Evolutionary conservation across 2,113 vertebrate species (phyloP), one percentile per base, ranked within the genome.

Genomic region (Panthera leo): DNA sequence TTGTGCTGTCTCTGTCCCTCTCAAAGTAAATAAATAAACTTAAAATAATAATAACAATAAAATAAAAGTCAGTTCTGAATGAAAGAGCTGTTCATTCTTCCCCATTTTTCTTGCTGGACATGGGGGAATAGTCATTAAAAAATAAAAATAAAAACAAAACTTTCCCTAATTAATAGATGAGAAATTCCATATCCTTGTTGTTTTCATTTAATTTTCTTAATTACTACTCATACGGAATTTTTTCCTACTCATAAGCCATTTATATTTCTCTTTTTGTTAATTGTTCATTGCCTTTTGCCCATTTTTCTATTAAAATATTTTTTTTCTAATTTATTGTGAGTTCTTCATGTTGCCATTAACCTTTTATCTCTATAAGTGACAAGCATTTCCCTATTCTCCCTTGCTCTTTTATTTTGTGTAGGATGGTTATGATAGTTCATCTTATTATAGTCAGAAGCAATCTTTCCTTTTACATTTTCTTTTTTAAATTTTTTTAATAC

Each of bases 331-430:
- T 85, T 89, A 89, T 78, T 53, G 68, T 2, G 55, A 58, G 4
- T 16, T 94, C 25, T 84, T 53, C 88, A 53, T 58, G 84, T 88
- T 75, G 21, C 92, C 31, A 51, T 34, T 45, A 48, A 27, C 18
- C 1, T 67, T 63, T 89, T 88, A 48, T 34, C 27, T 73, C 83
- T 67, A 29, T 21, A 91, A 75, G n/a, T 63, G 67, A 83, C 3
- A 76, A 84, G 42, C 68, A n/a, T 87, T 95, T 91, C 51, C 3
- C 15, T 39, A 91, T n/a, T 75, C 23, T 79, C 63, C 18, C 9
- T 95, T 78, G n/a, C 16, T 96, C 19, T 96, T 94, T 95, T 67
- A 42, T 93, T 58, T 96, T 95, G 11, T 63, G 5, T 48, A 67
- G 21, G 5, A 5, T 51, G 23, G 91, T 95, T 85, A 73, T 91